Base-by-base conservation (phyloP, 2,113 vertebrate species). In the Zosterops pallidus region DNA sequence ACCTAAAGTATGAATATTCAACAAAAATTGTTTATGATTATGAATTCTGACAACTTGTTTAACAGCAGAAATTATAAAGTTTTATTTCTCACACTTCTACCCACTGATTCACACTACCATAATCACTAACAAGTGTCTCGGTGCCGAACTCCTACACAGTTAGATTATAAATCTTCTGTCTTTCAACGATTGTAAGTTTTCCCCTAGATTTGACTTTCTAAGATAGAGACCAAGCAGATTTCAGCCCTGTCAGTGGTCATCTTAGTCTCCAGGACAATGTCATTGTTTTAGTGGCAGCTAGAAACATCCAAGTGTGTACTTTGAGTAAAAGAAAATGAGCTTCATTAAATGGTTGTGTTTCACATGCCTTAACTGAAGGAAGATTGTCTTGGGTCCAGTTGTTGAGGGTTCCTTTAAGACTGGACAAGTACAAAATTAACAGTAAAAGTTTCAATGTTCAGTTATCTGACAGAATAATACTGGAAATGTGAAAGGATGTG, bases 381-480 rank as follows among this genome's bases (percentile, higher is more conserved):
- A 75, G 3, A 23, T 24, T 74, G 3, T 62, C 6, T 84, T 70
- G 53, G 11, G 6, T 49, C 35, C 8, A 46, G 6, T 8, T 76
- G 3, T 10, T 74, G 53, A 56, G 23, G 8, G 5, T 25, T 88
- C 12, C 28, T 67, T 31, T 79, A 37, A 57, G 17, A 63, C 7
- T 18, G 12, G 28, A 41, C 5, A 71, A 75, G 16, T n/a, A 14
- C 14, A 62, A 49, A 87, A 84, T 41, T 39, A 53, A 16, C 4
- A 35, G 23, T 18, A 50, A 23, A 62, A 46, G 10, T 35, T 23
- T 59, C 17, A 29, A 18, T 68, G 7, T 25, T 65, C 28, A 12
- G 3, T 33, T 47, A 37, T 8, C 6, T 1, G 2, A 3, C 0
- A 0, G 49, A 92, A 59, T 29, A 33, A 39, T 25, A 11, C 13